Conservation (phyloP, 2,888 invertebrate species). For the Lathronympha strigana region DNA sequence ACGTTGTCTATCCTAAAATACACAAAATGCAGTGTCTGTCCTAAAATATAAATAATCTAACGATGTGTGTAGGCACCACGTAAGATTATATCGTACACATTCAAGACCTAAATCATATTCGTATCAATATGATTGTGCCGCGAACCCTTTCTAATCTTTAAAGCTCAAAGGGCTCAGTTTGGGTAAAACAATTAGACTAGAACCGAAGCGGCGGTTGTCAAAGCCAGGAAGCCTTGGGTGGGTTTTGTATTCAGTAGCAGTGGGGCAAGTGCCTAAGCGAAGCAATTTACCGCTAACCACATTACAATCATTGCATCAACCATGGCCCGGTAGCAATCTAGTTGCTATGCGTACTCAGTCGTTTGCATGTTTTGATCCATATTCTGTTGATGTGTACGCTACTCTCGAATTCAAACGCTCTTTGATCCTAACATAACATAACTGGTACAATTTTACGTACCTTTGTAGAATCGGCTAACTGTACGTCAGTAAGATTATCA, state of each 20-base stretch:
- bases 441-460: background rate
- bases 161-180: slow-evolving; percentile 37
- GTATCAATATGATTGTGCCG: slow-evolving; percentile 25
- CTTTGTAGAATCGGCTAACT: background rate
- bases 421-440: background rate
- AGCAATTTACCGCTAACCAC: slow-evolving; percentile 37
- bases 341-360: background rate
- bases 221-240: slow-evolving; percentile 37
- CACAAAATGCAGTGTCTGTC: slow-evolving; percentile 5
- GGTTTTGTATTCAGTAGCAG: slow-evolving; percentile 32
- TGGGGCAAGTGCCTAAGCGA: slow-evolving; percentile 27
- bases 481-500: background rate
- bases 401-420: background rate
- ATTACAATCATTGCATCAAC: slow-evolving; percentile 36
- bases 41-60: slow-evolving; percentile 8
- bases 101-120: slow-evolving; percentile 21
- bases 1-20: too few species aligned
- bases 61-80: background rate
- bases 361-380: slow-evolving; percentile 11
- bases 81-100: too few species aligned
- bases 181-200: slow-evolving; percentile 37
- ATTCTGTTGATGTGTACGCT: slow-evolving; percentile 3
- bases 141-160: slow-evolving; percentile 24
- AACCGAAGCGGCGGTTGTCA: slow-evolving; percentile 34
- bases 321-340: slow-evolving; percentile 20